A percentile compares a stretch with the other conserved stretches of the same genome.
Conservation (phyloP, 1,140 invertebrate genomes). For the Idris sp. region DNA sequence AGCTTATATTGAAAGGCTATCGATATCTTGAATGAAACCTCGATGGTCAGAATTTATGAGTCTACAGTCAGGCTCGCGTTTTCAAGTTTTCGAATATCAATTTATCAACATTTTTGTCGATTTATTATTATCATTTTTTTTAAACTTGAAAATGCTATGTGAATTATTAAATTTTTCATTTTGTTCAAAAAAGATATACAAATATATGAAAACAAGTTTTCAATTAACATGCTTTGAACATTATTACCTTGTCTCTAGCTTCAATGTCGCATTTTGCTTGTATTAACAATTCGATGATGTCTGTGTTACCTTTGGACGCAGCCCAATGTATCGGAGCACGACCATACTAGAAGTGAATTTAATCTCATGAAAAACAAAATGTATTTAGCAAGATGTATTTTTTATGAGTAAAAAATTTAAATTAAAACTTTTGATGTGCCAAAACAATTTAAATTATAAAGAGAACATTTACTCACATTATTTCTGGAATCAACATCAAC, state of each 20-base stretch:
- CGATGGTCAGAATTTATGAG: neutral
- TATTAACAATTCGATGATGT: constrained; percentile 86
- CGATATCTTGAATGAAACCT: constrained; percentile 16
- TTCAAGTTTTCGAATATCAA: constrained; percentile 1
- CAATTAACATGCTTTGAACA: no score
- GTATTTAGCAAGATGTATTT: no score
- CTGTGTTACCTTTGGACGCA: constrained; percentile 84
- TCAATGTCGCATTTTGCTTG: constrained; percentile 87
- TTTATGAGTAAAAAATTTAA: no score
- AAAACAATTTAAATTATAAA: constrained; percentile 2
- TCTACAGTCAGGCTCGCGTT: neutral
- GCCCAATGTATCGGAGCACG: constrained; percentile 88
- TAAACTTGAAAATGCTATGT: no score
- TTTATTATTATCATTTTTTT: constrained; percentile 34
- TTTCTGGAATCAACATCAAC: constrained; percentile 85
- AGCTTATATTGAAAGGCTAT: constrained; percentile 9
- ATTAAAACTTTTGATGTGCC: constrained; percentile 3
- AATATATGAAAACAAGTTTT: no score
- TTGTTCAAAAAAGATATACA: no score
- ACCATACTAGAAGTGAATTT: constrained; percentile 80
- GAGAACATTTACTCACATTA: constrained; percentile 81
- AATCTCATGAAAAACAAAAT: constrained; percentile 15
- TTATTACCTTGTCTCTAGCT: constrained; percentile 87
- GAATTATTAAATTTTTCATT: no score
- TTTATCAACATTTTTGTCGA: constrained; percentile 8